Base-by-base conservation (phyloP, 2,888 invertebrate genomes). In the Idaea aversata region DNA sequence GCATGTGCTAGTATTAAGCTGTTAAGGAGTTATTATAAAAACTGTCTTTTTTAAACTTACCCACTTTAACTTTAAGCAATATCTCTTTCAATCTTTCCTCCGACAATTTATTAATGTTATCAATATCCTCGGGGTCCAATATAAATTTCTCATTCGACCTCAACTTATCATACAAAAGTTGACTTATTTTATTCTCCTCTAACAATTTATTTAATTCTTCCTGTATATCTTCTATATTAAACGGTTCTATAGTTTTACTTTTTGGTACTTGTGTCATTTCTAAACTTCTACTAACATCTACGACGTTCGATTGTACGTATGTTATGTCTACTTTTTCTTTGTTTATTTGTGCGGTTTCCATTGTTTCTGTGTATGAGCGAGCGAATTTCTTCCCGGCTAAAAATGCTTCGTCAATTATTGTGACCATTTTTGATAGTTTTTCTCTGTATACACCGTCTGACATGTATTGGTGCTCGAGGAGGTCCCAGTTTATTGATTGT, bases 401-500 rank as follows among this genome's bases (percentile, higher is more conserved):
- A 81, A 95, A 95, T 0, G 95, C 95, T 77, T 96, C 95, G 85
- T 97, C 96, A 57, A 97, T 94, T 69, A 96, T 95, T 69, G 96
- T 96, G 57, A 98, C 96, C 95, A 97, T 96, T 91, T 97, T 97
- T n/a, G 96, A 95, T 3, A 99, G 94, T 78, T 97, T 96, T 76
- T 97, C 96, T 77, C 96, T 94, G 86, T 97, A 98, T 47, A 94
- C 93, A 68, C 96, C 95, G 86, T 98, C 96, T 6, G 96, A 95
- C 75, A 96, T 94, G 88, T 97, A 99, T 85, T 99, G 98, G 61
- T 95, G 94, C 89, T 98, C 97, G 65, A 99, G 91, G 74, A 97
- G 93, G 75, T 97, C 95, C 99, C 99, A 99, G 84, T 98, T 97
- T 79, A 99, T 98, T 0, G 98, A 97, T 74, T 96, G 96, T 75